These are phyloP conservation scores for Orycteropus afer DNA, from an alignment of 2,113 vertebrate species.

Conservation along the genomic window DNA sequence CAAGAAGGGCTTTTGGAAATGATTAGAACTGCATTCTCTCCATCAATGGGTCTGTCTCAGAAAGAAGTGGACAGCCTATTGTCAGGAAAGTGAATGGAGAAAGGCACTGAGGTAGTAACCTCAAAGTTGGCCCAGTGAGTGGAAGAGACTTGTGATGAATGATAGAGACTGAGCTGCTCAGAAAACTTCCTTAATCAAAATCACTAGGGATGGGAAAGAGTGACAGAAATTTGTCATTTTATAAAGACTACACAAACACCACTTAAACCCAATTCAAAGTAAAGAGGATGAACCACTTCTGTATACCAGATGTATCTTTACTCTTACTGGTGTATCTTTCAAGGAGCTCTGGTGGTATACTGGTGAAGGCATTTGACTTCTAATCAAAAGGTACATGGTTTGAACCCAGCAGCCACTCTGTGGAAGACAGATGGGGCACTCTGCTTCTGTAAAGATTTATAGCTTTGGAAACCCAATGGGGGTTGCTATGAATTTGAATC, in stretches of 20 bases:
- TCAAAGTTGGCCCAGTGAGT: background rate
- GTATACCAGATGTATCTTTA: background rate
- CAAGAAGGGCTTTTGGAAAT: slow-evolving; percentile 12
- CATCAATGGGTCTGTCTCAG: background rate
- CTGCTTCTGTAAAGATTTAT: no score
- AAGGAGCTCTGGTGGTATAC: no score
- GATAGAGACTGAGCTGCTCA: background rate
- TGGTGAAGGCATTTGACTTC: no score
- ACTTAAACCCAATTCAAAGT: slow-evolving; percentile 43
- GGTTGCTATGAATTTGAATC: no score
- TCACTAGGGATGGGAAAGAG: background rate
- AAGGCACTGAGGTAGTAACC: background rate
- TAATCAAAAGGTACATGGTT: no score
- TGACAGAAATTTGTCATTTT: background rate
- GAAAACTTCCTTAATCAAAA: background rate
- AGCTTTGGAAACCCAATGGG: no score
- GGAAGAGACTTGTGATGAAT: background rate
- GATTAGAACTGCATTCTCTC: background rate
- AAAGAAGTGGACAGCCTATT: background rate
- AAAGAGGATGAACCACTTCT: background rate
- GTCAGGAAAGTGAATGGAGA: background rate
- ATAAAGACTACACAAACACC: background rate
- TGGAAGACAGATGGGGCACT: no score
- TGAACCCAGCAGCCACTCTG: no score
- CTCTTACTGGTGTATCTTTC: background rate